Evolutionary conservation across 1,140 invertebrate species (phyloP).

Genomic region (Octopus bimaculoides): DNA sequence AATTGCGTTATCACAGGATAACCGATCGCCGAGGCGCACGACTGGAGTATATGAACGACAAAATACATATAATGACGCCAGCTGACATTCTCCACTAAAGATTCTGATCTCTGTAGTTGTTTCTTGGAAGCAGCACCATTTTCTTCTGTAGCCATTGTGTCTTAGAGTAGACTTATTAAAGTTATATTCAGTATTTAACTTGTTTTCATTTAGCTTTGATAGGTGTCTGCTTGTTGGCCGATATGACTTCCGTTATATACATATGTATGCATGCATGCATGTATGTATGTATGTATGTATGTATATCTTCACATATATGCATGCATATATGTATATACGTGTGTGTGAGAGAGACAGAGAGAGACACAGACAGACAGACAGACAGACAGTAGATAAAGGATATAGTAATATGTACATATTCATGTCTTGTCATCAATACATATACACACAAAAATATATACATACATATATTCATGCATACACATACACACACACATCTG

Average conservation of each 20-base stretch:
- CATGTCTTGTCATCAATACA: not conserved
- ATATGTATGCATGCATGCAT: not conserved
- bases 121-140: no score
- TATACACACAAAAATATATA: not conserved
- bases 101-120: not conserved
- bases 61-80: conserved; percentile 4
- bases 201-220: not conserved
- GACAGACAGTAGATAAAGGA: no score
- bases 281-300: not conserved
- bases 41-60: conserved; percentile 4
- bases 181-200: no score
- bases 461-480: not conserved
- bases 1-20: not conserved
- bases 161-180: no score
- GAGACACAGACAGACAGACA: no score
- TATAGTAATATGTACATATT: not conserved
- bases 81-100: conserved; percentile 3
- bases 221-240: not conserved
- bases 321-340: no score
- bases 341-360: no score
- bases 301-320: no score
- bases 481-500: not conserved
- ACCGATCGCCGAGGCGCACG: not conserved
- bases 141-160: no score
- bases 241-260: not conserved